Evolutionary conservation across 2,888 invertebrate species (phyloP), one percentile per base, ranked within the genome.

Genomic region (Tuberolachnus salignus): DNA sequence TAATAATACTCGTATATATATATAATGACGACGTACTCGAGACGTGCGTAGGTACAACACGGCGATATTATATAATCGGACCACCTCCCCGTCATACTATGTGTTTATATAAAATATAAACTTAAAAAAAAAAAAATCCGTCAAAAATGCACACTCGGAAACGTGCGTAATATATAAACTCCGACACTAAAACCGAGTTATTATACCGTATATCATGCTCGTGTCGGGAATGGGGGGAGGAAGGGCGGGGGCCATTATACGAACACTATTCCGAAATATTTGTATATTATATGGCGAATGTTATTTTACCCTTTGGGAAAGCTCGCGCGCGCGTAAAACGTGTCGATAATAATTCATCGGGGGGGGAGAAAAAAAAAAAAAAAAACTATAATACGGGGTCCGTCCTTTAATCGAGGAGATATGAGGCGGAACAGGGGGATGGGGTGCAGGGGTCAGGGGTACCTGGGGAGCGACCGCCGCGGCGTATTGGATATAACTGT

Each of bases 311-410:
- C 78, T 78, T 78, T 59, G 59, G 78, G 78, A 34, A 75, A 75
- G 67, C 75, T 75, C 75, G 46, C 66, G 49, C 75, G 46, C 66
- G 49, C 78, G 51, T 78, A 51, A 78, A 78, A 78, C 78, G 78
- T 78, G 78, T 78, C 78, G 78, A 78, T 78, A 78, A 78, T 78
- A 78, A 78, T 69, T 78, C 78, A 78, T 78, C 78, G 78, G 51
- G 69, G n/a, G n/a, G n/a, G n/a, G n/a, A n/a, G n/a, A n/a, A n/a
- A n/a, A n/a, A n/a, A n/a, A n/a, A n/a, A n/a, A n/a, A 78, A 78
- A 78, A 78, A 78, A 78, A 69, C 78, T 59, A 69, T 34, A 34
- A 34, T 34, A 34, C 34, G 6, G 57, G 57, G 59, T 59, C 78
- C 69, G 59, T 59, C 78, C 69, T 78, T 78, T 78, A 78, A 78